Evolutionary conservation across 2,888 invertebrate genomes (phyloP), one percentile per base, ranked within the genome.

Genomic region (Andrena minutula): DNA sequence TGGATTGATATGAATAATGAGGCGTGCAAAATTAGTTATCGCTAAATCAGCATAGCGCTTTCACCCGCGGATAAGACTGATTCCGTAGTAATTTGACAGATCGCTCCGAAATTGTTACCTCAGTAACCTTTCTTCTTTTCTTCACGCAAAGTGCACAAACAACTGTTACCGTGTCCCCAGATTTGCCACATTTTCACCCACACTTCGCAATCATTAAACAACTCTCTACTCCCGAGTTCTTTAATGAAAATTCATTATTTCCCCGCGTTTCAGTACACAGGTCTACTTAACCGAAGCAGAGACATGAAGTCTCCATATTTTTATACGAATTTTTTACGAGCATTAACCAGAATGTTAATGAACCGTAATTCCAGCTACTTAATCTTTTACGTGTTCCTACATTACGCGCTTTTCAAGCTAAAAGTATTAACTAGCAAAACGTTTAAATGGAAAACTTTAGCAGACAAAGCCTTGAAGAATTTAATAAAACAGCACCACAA

Each of bases 311-410:
- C 83, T 12, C 26, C 74, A 32, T 35, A 77, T 47, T 75, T 51
- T 76, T 68, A 80, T 79, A 76, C 69, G n/a, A 71, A 77, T 49
- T 64, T 83, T 10, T 28, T 88, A 49, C 79, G 73, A 32, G 28
- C 47, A 51, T 74, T 88, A 35, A 78, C 84, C 3, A 85, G 75
- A 12, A 81, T 83, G 0, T 82, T 86, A 10, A 83, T 86, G 70
- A 86, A 83, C 63, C 75, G 75, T 28, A 89, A 91, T 84, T 58
- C 60, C 35, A 83, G 80, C 73, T 87, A 94, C 51, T 53, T 81
- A n/a, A 35, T 92, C 6, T 65, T 84, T 70, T 85, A 90, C 49
- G 66, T 86, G 10, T 91, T 92, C 53, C 61, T 88, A 74, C 85
- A 87, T 81, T 93, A 89, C 64, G 41, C 84, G 1, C 63, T 79